Conservation (phyloP, 2,113 vertebrate species). For the Epinephelus lanceolatus region DNA sequence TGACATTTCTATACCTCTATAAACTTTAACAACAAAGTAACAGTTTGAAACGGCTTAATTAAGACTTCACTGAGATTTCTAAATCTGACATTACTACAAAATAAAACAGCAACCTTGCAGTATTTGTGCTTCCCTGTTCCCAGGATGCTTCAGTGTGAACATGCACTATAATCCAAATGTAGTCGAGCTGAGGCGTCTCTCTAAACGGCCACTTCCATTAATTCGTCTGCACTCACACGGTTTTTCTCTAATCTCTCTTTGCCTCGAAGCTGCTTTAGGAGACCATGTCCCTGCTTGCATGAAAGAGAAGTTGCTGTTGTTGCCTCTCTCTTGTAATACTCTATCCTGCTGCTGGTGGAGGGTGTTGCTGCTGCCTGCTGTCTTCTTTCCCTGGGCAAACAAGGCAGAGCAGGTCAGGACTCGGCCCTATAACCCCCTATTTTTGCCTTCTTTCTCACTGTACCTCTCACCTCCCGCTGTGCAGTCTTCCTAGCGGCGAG, state of each 20-base stretch:
- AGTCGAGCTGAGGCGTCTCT: slow-evolving; percentile 78
- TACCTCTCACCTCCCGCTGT: slow-evolving; percentile 2
- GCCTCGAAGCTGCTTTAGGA: slow-evolving; percentile 86
- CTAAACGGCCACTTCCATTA: slow-evolving; percentile 70
- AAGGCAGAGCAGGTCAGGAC: slow-evolving; percentile 76
- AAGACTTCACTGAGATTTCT: neutral
- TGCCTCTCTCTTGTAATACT: slow-evolving; percentile 45
- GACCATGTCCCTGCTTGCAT: slow-evolving; percentile 89
- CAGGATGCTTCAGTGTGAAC: neutral
- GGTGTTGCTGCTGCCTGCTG: slow-evolving; percentile 21
- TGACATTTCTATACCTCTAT: neutral
- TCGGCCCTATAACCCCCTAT: slow-evolving; percentile 42
- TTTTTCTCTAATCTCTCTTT: slow-evolving; percentile 88
- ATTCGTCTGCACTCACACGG: slow-evolving; percentile 69
- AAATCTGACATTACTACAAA: neutral
- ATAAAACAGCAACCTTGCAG: neutral
- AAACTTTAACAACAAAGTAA: neutral
- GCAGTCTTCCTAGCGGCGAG: neutral
- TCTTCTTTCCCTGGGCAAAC: slow-evolving; percentile 75
- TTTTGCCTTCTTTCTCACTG: slow-evolving; percentile 2
- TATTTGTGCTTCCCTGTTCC: neutral
- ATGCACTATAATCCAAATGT: neutral
- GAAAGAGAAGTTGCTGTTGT: slow-evolving; percentile 77
- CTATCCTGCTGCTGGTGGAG: slow-evolving; percentile 36
- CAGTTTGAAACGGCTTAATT: neutral